Percentiles rank a stretch among this genome's conserved stretches.
Conservation (phyloP, 2,797 vertebrate species). For the Salmo trutta region DNA sequence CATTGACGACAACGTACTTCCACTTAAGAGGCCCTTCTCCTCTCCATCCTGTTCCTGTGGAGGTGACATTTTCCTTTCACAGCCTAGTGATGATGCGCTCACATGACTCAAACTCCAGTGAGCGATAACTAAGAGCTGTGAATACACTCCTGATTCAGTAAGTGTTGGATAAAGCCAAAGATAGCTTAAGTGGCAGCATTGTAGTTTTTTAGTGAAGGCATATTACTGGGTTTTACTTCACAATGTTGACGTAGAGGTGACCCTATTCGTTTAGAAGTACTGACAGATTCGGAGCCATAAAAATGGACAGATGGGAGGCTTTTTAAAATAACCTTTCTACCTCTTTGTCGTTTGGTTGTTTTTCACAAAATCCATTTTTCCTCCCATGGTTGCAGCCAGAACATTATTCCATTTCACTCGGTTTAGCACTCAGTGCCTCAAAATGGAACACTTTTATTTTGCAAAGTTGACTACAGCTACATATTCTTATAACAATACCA, state of each 20-base stretch:
- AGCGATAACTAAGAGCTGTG: slow-evolving; percentile 15
- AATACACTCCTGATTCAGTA: slow-evolving; percentile 16
- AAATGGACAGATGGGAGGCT: slow-evolving; percentile 30
- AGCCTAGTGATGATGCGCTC: slow-evolving; percentile 35
- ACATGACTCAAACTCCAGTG: slow-evolving; percentile 48
- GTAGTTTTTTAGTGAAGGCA: neutral
- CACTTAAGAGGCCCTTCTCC: slow-evolving; percentile 26
- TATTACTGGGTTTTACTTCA: neutral
- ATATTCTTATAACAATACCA: slow-evolving; percentile 1
- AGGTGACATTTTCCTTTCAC: slow-evolving; percentile 42
- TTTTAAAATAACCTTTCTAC: slow-evolving; percentile 12
- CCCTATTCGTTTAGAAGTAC: slow-evolving; percentile 26
- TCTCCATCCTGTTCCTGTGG: slow-evolving; percentile 24
- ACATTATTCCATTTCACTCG: neutral
- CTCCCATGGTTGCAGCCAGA: neutral
- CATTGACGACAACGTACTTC: slow-evolving; percentile 8
- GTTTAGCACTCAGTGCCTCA: neutral
- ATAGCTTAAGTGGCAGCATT: slow-evolving; percentile 21
- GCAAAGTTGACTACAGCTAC: neutral
- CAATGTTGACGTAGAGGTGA: slow-evolving; percentile 7
- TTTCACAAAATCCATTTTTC: slow-evolving; percentile 17
- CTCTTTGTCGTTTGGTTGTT: neutral
- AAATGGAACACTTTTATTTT: neutral
- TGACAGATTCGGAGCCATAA: slow-evolving; percentile 10
- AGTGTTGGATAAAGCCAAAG: slow-evolving; percentile 9